phyloP scores from a whole-genome alignment of 1,140 invertebrate genomes.

The Asobara japonica region DNA sequence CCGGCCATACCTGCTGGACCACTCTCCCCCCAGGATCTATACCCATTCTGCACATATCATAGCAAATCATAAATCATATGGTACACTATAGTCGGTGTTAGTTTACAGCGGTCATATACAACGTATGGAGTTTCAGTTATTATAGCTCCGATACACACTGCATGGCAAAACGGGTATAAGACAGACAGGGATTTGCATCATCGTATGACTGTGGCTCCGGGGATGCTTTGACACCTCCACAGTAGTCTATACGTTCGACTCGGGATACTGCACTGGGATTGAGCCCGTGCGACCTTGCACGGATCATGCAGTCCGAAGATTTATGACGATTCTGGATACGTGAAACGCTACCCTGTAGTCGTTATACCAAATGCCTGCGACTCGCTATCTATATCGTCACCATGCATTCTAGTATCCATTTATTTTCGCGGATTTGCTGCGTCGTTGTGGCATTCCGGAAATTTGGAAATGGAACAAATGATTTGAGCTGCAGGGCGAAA shows the following conservation, averaged over 20 bases:
- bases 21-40: background rate
- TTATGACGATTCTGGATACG: background rate
- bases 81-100: background rate
- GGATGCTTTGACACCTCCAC: background rate
- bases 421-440: background rate
- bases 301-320: background rate
- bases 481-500: no score
- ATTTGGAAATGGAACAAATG: background rate
- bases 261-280: background rate
- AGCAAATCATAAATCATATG: background rate
- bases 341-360: background rate
- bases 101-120: background rate
- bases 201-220: conserved; percentile 4
- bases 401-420: background rate
- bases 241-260: background rate
- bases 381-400: background rate
- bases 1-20: no score
- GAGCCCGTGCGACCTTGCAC: background rate
- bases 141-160: background rate
- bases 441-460: background rate
- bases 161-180: background rate
- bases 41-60: background rate
- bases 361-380: background rate
- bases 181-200: background rate
- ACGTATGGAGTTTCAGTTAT: conserved; percentile 6